Evolutionary conservation across 2,797 vertebrate species (phyloP).

Genomic region (Silurus lanzhouensis): DNA sequence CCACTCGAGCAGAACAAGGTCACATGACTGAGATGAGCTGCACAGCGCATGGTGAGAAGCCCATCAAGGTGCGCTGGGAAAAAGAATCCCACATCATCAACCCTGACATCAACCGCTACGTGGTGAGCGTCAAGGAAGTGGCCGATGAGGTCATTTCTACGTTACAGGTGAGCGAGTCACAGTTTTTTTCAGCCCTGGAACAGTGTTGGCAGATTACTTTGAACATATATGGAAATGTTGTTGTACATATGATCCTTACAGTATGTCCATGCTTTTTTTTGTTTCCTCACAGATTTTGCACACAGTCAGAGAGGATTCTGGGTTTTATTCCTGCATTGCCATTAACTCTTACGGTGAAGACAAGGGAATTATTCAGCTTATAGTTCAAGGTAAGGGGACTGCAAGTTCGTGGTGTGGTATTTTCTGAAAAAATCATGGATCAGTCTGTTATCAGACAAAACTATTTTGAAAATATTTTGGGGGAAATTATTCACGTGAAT

Average conservation of each 20-base stretch:
- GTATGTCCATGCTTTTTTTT: not conserved
- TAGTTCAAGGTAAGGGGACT: slow-evolving; percentile 88
- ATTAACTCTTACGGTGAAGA: slow-evolving; percentile 99
- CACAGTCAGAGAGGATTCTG: slow-evolving; percentile 95
- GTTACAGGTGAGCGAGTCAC: slow-evolving; percentile 80
- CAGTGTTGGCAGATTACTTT: not conserved
- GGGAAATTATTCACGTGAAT: not conserved
- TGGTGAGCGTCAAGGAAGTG: slow-evolving; percentile 93
- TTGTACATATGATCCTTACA: not conserved
- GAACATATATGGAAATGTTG: not conserved
- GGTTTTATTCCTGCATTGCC: slow-evolving; percentile 98
- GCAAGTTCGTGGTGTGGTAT: not conserved
- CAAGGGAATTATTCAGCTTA: slow-evolving; percentile 97
- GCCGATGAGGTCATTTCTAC: slow-evolving; percentile 95
- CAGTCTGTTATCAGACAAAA: not conserved
- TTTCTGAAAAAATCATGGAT: not conserved
- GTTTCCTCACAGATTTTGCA: slow-evolving; percentile 84
- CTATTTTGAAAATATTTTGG: not conserved
- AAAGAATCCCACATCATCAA: slow-evolving; percentile 98
- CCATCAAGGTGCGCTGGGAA: slow-evolving; percentile 99
- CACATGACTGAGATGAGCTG: slow-evolving; percentile 98
- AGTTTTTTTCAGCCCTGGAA: too few species aligned
- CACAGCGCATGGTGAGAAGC: slow-evolving; percentile 93
- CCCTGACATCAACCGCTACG: slow-evolving; percentile 95
- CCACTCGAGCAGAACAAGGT: slow-evolving; percentile 94